Conservation (phyloP, 2,888 invertebrate species). For the Lasioglossum vierecki region DNA sequence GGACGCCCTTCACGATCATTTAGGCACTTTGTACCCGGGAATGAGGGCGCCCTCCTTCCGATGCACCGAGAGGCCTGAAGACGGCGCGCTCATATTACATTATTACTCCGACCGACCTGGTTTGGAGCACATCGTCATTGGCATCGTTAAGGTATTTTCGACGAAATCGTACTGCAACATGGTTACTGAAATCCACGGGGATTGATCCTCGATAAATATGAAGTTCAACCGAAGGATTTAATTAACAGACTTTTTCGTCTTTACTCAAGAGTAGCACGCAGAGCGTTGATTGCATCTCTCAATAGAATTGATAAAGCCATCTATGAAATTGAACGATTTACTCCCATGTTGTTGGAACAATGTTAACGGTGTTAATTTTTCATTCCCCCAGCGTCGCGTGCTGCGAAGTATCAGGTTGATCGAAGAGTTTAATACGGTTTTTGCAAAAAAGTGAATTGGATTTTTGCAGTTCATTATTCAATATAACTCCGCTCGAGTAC, state of each 20-base stretch:
- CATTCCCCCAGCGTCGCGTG: background rate
- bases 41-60: conserved; percentile 98
- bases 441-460: background rate
- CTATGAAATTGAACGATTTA: background rate
- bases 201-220: too few relatives aligned
- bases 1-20: conserved; percentile 97
- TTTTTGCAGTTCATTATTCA: background rate
- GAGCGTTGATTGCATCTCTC: background rate
- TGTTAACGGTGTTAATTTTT: background rate
- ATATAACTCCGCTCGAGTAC: background rate
- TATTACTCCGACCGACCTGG: conserved; percentile 98
- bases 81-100: conserved; percentile 95
- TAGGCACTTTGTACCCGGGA: conserved; percentile 96
- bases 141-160: conserved; percentile 94
- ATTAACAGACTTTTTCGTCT: too few relatives aligned
- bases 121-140: conserved; percentile 97
- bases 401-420: background rate
- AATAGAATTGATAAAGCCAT: background rate
- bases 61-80: conserved; percentile 95
- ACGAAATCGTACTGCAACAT: background rate
- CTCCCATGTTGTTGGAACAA: background rate
- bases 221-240: too few relatives aligned
- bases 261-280: too few relatives aligned
- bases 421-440: background rate
- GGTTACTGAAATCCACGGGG: background rate